Percentiles rank a stretch among this genome's conserved stretches.
Conservation (phyloP, 2,113 vertebrate species). For the Lates calcarifer region DNA sequence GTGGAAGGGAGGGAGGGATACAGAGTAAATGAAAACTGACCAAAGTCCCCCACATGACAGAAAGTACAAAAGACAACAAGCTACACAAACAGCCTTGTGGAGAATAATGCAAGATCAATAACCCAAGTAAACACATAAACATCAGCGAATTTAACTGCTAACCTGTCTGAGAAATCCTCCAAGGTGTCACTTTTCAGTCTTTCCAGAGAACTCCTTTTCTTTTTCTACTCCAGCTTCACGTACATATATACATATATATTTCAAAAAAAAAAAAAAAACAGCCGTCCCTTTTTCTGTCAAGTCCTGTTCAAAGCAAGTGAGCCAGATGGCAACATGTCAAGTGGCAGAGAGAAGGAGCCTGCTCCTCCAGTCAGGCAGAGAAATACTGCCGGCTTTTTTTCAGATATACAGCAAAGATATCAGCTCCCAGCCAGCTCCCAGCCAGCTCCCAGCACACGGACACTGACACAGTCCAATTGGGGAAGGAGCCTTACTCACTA, state of each 20-base stretch:
- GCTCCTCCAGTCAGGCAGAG: constrained; percentile 43
- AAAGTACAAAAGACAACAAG: background rate
- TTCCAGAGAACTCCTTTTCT: constrained; percentile 25
- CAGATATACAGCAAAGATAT: constrained; percentile 45
- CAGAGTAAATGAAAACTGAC: constrained; percentile 17
- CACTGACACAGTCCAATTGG: constrained; percentile 72
- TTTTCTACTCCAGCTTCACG: constrained; percentile 18
- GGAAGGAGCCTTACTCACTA: constrained; percentile 64
- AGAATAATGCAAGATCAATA: constrained; percentile 11
- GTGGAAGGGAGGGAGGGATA: background rate
- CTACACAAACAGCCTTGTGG: background rate
- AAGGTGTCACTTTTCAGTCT: constrained; percentile 14
- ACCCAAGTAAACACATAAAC: background rate
- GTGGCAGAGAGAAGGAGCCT: constrained; percentile 48
- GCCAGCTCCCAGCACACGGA: constrained; percentile 63
- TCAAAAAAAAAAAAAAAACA: background rate
- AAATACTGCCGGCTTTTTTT: constrained; percentile 29
- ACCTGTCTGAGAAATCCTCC: constrained; percentile 64
- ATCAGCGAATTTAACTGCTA: background rate
- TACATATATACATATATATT: background rate
- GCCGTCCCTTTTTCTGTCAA: constrained; percentile 39
- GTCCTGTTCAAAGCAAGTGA: background rate
- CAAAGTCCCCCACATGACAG: constrained; percentile 35
- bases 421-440: constrained; percentile 62
- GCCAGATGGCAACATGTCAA: constrained; percentile 53